Evolutionary conservation across 2,888 invertebrate genomes (phyloP), one percentile per base, ranked within the genome.

Genomic region (Tetrapedia diversipes): DNA sequence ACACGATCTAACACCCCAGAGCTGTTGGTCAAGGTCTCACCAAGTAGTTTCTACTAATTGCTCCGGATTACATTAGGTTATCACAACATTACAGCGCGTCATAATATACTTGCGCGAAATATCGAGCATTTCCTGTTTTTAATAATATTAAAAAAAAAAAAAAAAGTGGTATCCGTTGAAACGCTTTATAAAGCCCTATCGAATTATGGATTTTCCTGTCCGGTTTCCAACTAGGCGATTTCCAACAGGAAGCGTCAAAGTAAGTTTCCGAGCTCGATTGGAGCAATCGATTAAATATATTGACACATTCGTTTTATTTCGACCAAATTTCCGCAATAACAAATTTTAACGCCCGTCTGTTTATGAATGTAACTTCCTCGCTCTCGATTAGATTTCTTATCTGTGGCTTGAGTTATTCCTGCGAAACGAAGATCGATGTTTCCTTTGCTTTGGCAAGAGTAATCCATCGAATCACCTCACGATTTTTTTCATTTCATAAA

Each of bases 191-290:
- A n/a, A 59, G 47, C 45, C 10, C 19, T 19, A 16, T 22, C 43
- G 27, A 59, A 54, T 63, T 51, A 77, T 43, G 34, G 49, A 34
- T 51, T 77, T 71, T 56, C 53, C 16, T 59, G 53, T 19, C 73
- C n/a, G n/a, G n/a, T n/a, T n/a, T n/a, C n/a, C n/a, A n/a, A n/a
- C n/a, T n/a, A n/a, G n/a, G n/a, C n/a, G n/a, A n/a, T n/a, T 34
- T 19, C 43, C 24, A 32, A 37, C 53, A 56, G 54, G 41, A 57
- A 16, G n/a, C 45, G n/a, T 19, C 43, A 22, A 32, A 34, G 64
- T 51, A 37, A 59, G 37, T 60, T 73, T 37, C 56, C 37, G 34
- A 22, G 39, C 24, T 41, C 49, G 49, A 47, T 32, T 37, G 39
- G 54, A 39, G 37, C 51, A 43, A 72, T 45, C 45, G 51, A 51